Conservation (phyloP, 2,113 vertebrate species). For the Cyanistes caeruleus region DNA sequence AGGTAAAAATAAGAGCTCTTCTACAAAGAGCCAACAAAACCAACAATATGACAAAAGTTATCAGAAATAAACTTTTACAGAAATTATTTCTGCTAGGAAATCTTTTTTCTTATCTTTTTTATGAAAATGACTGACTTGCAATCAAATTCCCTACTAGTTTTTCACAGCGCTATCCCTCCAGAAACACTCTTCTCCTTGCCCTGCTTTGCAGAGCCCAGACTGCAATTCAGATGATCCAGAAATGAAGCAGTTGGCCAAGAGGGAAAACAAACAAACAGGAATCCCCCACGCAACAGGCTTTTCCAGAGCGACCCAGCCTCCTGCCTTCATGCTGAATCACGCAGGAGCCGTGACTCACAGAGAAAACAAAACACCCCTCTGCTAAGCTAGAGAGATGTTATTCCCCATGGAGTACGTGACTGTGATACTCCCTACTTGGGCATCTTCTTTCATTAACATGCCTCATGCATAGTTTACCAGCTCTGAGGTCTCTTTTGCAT, state of each 20-base stretch:
- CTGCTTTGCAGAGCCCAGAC: neutral
- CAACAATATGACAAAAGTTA: neutral
- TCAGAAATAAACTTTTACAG: neutral
- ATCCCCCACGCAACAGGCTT: neutral
- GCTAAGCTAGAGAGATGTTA: neutral
- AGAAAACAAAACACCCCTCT: conserved; percentile 9
- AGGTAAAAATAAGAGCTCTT: neutral
- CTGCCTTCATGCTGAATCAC: conserved; percentile 38
- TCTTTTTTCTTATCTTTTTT: neutral
- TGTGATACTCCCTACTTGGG: neutral
- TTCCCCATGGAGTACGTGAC: neutral
- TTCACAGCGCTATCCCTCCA: neutral
- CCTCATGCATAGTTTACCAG: neutral
- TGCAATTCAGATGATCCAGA: conserved; percentile 22
- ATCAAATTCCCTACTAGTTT: neutral
- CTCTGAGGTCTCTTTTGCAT: neutral
- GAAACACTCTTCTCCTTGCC: neutral
- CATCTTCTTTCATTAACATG: neutral
- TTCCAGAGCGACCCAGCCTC: neutral
- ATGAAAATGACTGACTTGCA: neutral
- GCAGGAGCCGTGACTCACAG: neutral
- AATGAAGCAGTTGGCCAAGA: conserved; percentile 53
- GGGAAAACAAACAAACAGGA: conserved; percentile 61
- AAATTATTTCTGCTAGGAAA: neutral
- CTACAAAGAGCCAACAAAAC: neutral